A percentile compares a stretch with the other conserved stretches of the same genome.
These are phyloP conservation scores for Sebastolobus altivelis DNA, from an alignment of 2,797 vertebrate genomes.

Conservation along the genomic window DNA sequence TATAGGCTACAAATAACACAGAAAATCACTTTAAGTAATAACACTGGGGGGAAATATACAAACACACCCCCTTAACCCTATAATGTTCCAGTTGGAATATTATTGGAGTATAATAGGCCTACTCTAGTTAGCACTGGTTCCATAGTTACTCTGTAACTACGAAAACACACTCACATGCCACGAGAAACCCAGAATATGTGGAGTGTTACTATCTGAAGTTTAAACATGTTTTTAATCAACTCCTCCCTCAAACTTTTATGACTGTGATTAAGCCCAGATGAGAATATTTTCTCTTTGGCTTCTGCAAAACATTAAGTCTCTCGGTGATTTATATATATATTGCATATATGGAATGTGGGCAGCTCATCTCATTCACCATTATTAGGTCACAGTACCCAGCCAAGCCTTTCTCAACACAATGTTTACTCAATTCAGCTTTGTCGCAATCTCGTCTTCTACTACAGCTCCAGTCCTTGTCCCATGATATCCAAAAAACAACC, in stretches of 20 bases:
- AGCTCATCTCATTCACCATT: slow-evolving; percentile 16
- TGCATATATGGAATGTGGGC: slow-evolving; percentile 12
- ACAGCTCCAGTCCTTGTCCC: neutral
- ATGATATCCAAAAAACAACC: neutral
- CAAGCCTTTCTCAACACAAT: slow-evolving; percentile 2
- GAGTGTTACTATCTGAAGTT: neutral
- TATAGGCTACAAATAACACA: too few relatives aligned
- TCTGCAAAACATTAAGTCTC: slow-evolving; percentile 42
- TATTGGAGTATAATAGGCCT: neutral
- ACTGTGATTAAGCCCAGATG: slow-evolving; percentile 38
- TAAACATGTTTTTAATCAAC: slow-evolving; percentile 44
- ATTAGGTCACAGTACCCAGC: slow-evolving; percentile 14
- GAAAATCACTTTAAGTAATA: too few relatives aligned
- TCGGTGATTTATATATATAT: slow-evolving; percentile 28
- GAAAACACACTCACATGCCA: slow-evolving; percentile 9
- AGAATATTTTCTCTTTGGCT: slow-evolving; percentile 26
- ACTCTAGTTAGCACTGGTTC: neutral
- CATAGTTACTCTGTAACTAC: neutral
- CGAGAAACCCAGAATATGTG: slow-evolving; percentile 9
- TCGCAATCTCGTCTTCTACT: neutral
- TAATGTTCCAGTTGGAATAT: neutral
- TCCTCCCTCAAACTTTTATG: slow-evolving; percentile 22
- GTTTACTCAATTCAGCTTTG: neutral
- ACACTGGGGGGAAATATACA: neutral
- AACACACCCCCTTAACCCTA: neutral